phyloP scores from a whole-genome alignment of 2,797 vertebrate genomes.

The Xenentodon cancila region DNA sequence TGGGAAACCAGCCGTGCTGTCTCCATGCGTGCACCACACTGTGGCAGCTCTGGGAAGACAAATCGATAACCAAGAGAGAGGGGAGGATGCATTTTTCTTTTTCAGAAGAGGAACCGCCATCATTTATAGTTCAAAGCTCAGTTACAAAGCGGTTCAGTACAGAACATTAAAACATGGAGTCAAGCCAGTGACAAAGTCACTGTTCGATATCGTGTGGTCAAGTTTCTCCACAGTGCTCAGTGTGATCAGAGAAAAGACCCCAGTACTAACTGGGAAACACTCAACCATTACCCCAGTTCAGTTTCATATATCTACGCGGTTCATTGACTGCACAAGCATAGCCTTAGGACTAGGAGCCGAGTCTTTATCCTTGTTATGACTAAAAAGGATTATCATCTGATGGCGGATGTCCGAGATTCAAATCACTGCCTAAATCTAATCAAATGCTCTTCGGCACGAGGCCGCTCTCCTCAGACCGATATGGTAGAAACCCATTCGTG shows the following conservation, averaged over 20 bases:
- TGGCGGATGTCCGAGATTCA: constrained; percentile 56
- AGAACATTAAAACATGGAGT: neutral
- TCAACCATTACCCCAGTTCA: constrained; percentile 5
- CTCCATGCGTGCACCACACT: constrained; percentile 61
- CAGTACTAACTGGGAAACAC: neutral
- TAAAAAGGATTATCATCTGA: constrained; percentile 45
- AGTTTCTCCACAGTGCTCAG: neutral
- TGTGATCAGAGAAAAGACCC: constrained; percentile 5
- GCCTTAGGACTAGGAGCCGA: constrained; percentile 23
- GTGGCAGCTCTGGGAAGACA: constrained; percentile 60
- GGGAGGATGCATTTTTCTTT: constrained; percentile 15
- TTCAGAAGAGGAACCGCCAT: constrained; percentile 3
- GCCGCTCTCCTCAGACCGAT: constrained; percentile 34
- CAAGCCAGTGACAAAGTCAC: neutral
- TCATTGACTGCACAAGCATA: constrained; percentile 19
- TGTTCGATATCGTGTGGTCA: neutral
- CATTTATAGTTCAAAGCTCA: constrained; percentile 8
- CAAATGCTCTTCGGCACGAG: constrained; percentile 45
- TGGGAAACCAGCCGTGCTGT: constrained; percentile 39
- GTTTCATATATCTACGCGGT: constrained; percentile 16
- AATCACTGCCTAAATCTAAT: constrained; percentile 59
- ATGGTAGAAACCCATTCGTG: constrained; percentile 31
- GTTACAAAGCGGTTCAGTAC: neutral
- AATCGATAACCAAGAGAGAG: constrained; percentile 66
- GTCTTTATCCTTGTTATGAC: constrained; percentile 53